Evolutionary conservation across 2,113 vertebrate genomes (phyloP).

Genomic region (Gnathonemus longibarbis): DNA sequence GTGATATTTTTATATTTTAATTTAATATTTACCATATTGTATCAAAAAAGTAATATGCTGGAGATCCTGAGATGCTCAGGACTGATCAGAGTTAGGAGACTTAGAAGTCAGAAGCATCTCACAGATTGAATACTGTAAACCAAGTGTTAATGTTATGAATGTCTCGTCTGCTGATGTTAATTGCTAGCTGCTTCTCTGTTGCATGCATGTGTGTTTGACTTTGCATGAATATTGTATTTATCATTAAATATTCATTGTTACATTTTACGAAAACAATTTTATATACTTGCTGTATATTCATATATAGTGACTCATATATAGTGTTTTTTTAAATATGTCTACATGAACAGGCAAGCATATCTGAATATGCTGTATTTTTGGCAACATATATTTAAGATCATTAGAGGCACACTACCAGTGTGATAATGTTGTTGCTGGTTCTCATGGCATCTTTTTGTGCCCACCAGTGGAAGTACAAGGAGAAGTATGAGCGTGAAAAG

Average conservation of each 20-base stretch:
- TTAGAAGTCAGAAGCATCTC: neutral
- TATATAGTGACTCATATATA: neutral
- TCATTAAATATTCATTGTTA: neutral
- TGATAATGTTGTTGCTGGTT: neutral
- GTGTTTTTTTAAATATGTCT: neutral
- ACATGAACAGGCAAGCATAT: neutral
- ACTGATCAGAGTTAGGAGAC: neutral
- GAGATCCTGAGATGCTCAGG: neutral
- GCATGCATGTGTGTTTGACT: neutral
- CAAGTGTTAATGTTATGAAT: neutral
- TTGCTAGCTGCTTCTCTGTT: neutral
- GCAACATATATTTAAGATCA: neutral
- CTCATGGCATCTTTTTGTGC: neutral
- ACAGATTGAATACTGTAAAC: neutral
- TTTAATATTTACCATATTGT: neutral
- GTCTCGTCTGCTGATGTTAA: neutral
- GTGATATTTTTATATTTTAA: neutral
- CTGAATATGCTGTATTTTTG: neutral
- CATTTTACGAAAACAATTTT: neutral
- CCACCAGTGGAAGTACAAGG: constrained; percentile 78
- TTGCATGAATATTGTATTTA: neutral
- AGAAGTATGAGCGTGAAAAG: constrained; percentile 84
- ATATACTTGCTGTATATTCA: neutral
- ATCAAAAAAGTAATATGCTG: neutral
- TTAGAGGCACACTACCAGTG: neutral